Conservation (phyloP, 2,888 invertebrate genomes). For the Neelides folsomi region DNA sequence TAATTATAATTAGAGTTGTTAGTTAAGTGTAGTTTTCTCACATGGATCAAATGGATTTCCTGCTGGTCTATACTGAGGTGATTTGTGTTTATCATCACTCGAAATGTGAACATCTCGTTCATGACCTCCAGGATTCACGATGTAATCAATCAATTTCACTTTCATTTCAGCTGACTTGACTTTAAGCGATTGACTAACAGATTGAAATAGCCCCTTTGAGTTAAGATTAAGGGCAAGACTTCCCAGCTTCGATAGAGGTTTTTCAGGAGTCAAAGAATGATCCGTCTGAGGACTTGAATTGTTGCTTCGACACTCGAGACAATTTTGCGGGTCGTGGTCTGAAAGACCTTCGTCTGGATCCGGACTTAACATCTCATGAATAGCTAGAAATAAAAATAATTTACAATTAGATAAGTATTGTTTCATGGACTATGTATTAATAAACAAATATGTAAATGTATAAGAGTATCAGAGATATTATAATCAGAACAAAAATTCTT, state of each 20-base stretch:
- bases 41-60: no score
- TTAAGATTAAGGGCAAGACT: slow-evolving; percentile 5
- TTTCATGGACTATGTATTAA: no score
- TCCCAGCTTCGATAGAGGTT: slow-evolving; percentile 6
- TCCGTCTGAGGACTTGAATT: slow-evolving; percentile 6
- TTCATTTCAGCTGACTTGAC: slow-evolving; percentile 82
- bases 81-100: slow-evolving; percentile 61
- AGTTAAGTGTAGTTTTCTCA: no score
- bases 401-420: no score
- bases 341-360: slow-evolving; percentile 66
- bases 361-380: slow-evolving; percentile 47
- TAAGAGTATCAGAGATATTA: neutral
- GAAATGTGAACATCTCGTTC: slow-evolving; percentile 67
- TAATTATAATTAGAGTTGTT: slow-evolving; percentile 54
- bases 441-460: neutral
- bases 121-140: slow-evolving; percentile 62
- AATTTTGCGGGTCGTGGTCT: slow-evolving; percentile 67
- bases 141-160: slow-evolving; percentile 81
- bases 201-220: slow-evolving; percentile 14
- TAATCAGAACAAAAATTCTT: slow-evolving; percentile 2
- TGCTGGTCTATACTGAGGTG: slow-evolving; percentile 51
- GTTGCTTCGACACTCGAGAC: slow-evolving; percentile 54
- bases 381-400: slow-evolving; percentile 40
- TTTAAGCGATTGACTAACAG: slow-evolving; percentile 51
- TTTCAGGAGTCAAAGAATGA: slow-evolving; percentile 6